Base-by-base conservation (phyloP, 2,113 vertebrate species). In the Scophthalmus maximus region DNA sequence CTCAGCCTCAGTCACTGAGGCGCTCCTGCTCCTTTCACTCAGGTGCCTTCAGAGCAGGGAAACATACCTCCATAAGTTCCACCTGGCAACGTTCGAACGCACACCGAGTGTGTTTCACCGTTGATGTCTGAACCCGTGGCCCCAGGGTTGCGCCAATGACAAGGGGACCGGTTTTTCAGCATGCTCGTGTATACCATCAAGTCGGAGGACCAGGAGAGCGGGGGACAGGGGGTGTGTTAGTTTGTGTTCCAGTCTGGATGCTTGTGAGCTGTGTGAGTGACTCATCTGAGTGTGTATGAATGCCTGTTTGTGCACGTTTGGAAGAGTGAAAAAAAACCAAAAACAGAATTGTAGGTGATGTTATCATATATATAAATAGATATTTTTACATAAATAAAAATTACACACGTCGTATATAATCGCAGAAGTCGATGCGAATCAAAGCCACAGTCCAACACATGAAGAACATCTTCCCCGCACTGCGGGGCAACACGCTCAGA, bases 121-220 rank as follows among this genome's bases (percentile, higher is more conserved):
- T 42, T 47, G 40, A 72, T 1, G 38, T 32, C 64, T 68, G 69
- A 75, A 63, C 20, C 46, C 23, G n/a, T 55, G 46, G 46, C 69
- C 72, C 61, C 1, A 0, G 38, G 73, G 47, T 12, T 79, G 25
- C 15, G 47, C 52, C 70, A 61, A 58, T 52, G 64, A 23, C n/a
- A 61, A 70, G 14, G 25, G 76, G 63, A 78, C 82, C 56, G 86
- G 18, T 18, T 6, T 85, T 71, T 72, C 50, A 77, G 57, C 86
- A 78, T 3, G 89, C 47, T 67, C 8, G 12, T 14, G 62, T 42
- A 73, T 20, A 73, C 63, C 59, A 76, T 68, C 55, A 26, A 51
- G 51, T 25, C 36, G 61, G 2, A 27, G 56, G 38, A 76, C 59
- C 2, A 49, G 75, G 51, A 55, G 73, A 78, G 78, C 29, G 49